phyloP scores from a whole-genome alignment of 2,888 invertebrate genomes.

The Lepidocyrtoides sp. region DNA sequence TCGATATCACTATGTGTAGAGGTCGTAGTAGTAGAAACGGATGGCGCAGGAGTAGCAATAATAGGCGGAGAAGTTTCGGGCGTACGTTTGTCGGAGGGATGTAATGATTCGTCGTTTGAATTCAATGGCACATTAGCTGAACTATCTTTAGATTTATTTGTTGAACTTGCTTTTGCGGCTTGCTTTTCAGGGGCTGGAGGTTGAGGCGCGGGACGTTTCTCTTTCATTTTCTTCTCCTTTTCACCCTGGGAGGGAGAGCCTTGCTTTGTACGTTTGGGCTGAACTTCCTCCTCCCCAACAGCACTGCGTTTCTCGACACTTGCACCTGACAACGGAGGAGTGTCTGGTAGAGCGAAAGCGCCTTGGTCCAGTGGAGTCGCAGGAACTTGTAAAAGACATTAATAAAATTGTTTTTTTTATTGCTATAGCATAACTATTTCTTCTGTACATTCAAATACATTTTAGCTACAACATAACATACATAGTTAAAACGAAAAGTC shows the following conservation, averaged over 20 bases:
- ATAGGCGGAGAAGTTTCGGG: constrained; percentile 76
- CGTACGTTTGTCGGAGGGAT: constrained; percentile 80
- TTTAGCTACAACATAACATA: not conserved
- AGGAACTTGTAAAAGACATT: constrained; percentile 70
- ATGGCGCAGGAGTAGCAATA: constrained; percentile 48
- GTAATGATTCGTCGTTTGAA: constrained; percentile 78
- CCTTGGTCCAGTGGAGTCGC: constrained; percentile 81
- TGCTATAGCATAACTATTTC: not conserved
- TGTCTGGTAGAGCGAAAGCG: constrained; percentile 82
- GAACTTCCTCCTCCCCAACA: constrained; percentile 81
- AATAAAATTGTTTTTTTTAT: too few species aligned
- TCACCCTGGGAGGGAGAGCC: constrained; percentile 81
- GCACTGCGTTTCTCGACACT: constrained; percentile 82
- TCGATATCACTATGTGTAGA: constrained; percentile 74
- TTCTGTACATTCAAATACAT: not conserved
- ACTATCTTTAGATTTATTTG: constrained; percentile 77
- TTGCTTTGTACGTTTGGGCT: constrained; percentile 84
- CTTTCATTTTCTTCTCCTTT: constrained; percentile 82
- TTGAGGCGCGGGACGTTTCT: constrained; percentile 85
- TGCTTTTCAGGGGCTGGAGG: constrained; percentile 83
- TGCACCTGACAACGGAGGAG: constrained; percentile 80
- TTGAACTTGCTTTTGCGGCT: constrained; percentile 67
- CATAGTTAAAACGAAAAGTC: too few species aligned
- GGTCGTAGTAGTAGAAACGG: constrained; percentile 50
- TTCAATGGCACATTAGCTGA: constrained; percentile 82